phyloP scores from a whole-genome alignment of 1,140 invertebrate species.

The Riptortus pedestris region DNA sequence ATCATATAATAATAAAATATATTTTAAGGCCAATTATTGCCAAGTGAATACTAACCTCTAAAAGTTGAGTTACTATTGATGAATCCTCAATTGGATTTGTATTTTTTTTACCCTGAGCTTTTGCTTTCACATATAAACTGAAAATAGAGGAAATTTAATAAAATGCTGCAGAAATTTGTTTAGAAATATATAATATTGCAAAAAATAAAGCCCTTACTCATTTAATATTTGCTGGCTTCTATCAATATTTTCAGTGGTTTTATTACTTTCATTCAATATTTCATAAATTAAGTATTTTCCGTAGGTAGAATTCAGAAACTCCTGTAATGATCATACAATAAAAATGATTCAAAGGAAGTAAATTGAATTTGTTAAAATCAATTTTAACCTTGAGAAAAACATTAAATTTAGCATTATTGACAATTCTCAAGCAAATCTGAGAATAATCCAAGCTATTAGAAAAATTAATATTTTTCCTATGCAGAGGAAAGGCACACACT shows the following conservation, averaged over 20 bases:
- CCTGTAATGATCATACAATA: not conserved
- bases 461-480: too few species aligned
- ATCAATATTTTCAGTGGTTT: too few species aligned
- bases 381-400: too few species aligned
- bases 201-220: too few species aligned
- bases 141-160: too few species aligned
- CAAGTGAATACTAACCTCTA: conserved; percentile 11
- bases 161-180: too few species aligned
- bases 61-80: conserved; percentile 12
- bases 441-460: too few species aligned
- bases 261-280: not conserved
- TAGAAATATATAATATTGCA: not conserved
- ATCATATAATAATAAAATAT: not conserved
- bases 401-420: too few species aligned
- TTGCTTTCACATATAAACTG: not conserved
- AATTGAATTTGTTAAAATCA: too few species aligned
- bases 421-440: too few species aligned
- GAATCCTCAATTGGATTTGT: not conserved
- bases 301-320: not conserved
- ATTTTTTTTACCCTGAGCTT: not conserved
- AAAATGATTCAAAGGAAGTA: too few species aligned
- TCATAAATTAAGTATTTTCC: not conserved
- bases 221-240: not conserved
- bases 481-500: too few species aligned
- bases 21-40: not conserved